Base-by-base conservation (phyloP, 2,888 invertebrate genomes). In the Brenthis daphne region DNA sequence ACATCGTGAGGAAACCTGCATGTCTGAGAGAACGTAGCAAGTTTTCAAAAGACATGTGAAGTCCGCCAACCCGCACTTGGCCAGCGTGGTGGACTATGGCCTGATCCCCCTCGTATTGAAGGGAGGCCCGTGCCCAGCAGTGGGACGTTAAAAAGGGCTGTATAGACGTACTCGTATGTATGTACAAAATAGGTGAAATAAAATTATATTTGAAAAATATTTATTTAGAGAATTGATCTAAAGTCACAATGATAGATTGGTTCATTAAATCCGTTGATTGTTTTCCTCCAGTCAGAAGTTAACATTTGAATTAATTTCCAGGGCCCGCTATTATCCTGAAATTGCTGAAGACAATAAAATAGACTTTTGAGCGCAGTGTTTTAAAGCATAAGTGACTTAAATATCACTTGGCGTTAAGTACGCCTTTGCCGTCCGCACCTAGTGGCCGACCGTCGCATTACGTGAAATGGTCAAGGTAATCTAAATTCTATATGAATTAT, bases 381-480 rank as follows among this genome's bases (percentile, higher is more conserved):
- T 78, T 69, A 71, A 66, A 65, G 78, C 78, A 80, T 81, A 86
- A 89, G 89, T 88, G 88, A 78, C 79, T 85, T 82, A 83, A 77
- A 76, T 74, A 81, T 75, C 79, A 77, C 75, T 83, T 74, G 80
- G 85, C 82, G 82, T 84, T 75, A 77, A 80, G 79, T 79, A 79
- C 74, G 82, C 83, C 82, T 78, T 80, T 80, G 83, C 79, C 81
- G 82, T 82, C 80, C 80, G 82, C 81, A 79, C 80, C 82, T 80
- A 80, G 81, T 80, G 79, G 85, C 83, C 80, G 86, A 81, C 85
- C 77, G 82, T 82, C 86, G 83, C 85, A 85, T 86, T 85, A 77
- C 88, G 88, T 92, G 92, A 91, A 91, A 92, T 92, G 92, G 92
- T 92, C 90, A 92, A 92, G 92, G 92, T 92, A 92, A 92, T 85